Evolutionary conservation across 2,888 invertebrate species (phyloP), one percentile per base, ranked within the genome.

Genomic region (Rhaphigaster nebulosa): DNA sequence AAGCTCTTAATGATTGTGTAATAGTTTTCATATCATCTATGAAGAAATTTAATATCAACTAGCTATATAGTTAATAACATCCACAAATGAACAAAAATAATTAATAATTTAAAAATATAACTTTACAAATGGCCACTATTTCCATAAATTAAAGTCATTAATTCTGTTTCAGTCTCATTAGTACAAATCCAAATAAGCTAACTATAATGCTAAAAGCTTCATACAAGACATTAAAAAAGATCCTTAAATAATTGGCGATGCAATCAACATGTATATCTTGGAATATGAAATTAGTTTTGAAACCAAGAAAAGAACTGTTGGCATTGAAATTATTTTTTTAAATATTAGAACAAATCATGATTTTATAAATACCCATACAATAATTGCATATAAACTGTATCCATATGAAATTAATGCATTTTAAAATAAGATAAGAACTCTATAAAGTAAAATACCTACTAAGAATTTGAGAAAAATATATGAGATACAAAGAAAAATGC

Each of bases 41-140:
- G 2, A 38, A 34, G 18, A 8, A 34, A 34, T 65, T 65, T 60
- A 10, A 60, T 60, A 56, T 60, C n/a, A 60, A 29, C 60, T 60
- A 60, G 18, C n/a, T 29, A 4, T 34, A 34, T 8, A 70, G 18
- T 70, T 70, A 76, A 38, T 29, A 76, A 76, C 23, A 20, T 38
- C 23, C 20, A 76, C 18, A 38, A 8, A 38, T 8, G 6, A 76
- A 20, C 3, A 76, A 34, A 20, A 76, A 76, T 38, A 34, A 70
- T 38, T 34, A 76, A 65, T 60, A 70, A 70, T 70, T 38, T 20
- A 76, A 76, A 76, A 76, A 76, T 38, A 38, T 76, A 76, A 34
- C 20, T 38, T 23, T 20, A 38, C 29, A 76, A 38, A 76, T 76
- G 38, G 34, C 34, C 18, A 76, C 38, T 34, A 38, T 29, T 65